Evolutionary conservation across 2,888 invertebrate species (phyloP), one percentile per base, ranked within the genome.

Genomic region (Orchesellides sinensis): DNA sequence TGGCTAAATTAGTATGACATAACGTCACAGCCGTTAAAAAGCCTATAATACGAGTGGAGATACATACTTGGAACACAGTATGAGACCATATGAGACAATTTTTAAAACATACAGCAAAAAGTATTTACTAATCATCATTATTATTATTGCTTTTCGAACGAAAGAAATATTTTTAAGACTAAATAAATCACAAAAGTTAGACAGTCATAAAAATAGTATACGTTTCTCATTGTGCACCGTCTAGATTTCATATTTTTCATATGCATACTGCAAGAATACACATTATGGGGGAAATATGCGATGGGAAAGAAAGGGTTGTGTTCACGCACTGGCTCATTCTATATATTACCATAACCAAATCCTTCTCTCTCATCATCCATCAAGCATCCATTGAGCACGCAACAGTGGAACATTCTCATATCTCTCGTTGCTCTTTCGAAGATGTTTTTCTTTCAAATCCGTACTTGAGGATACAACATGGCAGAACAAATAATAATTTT

Each of bases 401-500:
- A 40, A 40, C 10, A 40, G 40, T 40, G 40, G n/a, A n/a, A 12
- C 75, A 61, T 40, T 32, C 29, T 54, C 75, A 56, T 47, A 63
- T 78, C 69, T 70, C 78, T 47, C 69, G 63, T 69, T 63, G 49
- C 45, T 69, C 47, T 49, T 70, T 14, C 32, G 70, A 70, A 69
- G 25, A 74, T 74, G 73, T 68, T 74, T 81, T 74, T 81, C 74
- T 74, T 81, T 74, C 63, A 74, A 81, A 74, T 74, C 69, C 61
- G 23, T 56, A 25, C 49, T 59, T 69, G 40, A 56, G 65, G 61
- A 74, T 5, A 65, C 40, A 40, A 10, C 32, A 49, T 65, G 56
- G 66, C 81, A 81, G 74, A 81, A 81, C 81, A 81, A 81, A 81
- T 81, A 81, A 80, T 63, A 79, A 81, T 74, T 81, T 81, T 74